These are phyloP conservation scores for Zeuzera pyrina DNA, from an alignment of 2,888 invertebrate species.

Conservation along the genomic window DNA sequence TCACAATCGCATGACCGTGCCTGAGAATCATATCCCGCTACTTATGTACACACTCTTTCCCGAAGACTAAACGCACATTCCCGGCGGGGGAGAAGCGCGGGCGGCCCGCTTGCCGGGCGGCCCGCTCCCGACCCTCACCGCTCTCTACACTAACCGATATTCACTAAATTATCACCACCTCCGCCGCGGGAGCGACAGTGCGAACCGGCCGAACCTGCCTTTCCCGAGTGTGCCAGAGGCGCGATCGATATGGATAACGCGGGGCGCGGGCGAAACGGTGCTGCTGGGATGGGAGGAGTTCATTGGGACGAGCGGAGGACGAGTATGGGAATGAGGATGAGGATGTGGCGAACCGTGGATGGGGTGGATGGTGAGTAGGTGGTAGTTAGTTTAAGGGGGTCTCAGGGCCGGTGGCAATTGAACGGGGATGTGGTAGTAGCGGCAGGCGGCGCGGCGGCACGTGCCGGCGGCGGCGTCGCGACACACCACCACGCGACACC, in stretches of 20 bases:
- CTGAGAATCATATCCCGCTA: conserved; percentile 70
- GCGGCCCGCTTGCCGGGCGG: conserved; percentile 17
- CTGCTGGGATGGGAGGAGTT: conserved; percentile 18
- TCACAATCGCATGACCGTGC: conserved; percentile 72
- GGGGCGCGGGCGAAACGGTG: conserved; percentile 39
- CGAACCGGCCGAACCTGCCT: conserved; percentile 42
- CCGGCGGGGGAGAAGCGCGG: conserved; percentile 27
- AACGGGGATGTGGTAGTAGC: conserved; percentile 97
- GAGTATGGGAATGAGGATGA: conserved; percentile 11
- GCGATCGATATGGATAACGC: conserved; percentile 50
- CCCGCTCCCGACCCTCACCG: conserved; percentile 26
- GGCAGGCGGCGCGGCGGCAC: conserved; percentile 94
- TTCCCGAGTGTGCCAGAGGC: conserved; percentile 55
- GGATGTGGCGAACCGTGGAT: conserved; percentile 20
- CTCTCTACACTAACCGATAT: conserved; percentile 49
- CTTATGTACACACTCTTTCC: conserved; percentile 68
- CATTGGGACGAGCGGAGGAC: conserved; percentile 12
- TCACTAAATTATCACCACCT: conserved; percentile 49
- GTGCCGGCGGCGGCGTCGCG: conserved; percentile 96
- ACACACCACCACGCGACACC: conserved; percentile 96
- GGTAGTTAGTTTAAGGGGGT: conserved; percentile 54
- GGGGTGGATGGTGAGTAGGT: conserved; percentile 24
- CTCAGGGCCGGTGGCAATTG: conserved; percentile 85
- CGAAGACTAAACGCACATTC: conserved; percentile 37
- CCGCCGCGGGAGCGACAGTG: conserved; percentile 39